These are phyloP conservation scores for Otolemur crassicaudatus DNA, from an alignment of 2,797 vertebrate species.

Conservation along the genomic window DNA sequence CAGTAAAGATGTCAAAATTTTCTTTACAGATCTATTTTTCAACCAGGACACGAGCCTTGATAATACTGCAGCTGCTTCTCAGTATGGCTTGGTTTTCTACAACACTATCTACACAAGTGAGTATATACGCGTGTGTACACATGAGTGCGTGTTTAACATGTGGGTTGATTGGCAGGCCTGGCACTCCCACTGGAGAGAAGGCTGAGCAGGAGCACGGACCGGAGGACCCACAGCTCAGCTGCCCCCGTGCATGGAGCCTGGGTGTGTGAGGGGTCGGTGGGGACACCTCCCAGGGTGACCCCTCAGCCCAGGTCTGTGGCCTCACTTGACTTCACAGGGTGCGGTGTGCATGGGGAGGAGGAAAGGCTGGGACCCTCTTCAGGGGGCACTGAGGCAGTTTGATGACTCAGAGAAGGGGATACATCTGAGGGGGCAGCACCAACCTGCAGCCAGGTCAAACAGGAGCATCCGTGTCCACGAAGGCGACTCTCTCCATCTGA, in stretches of 20 bases:
- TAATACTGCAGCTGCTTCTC: background rate
- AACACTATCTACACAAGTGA: background rate
- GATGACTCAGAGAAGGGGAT: slow-evolving; percentile 19
- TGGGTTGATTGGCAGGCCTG: background rate
- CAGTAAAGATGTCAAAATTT: background rate
- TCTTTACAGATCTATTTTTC: background rate
- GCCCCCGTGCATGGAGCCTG: too few relatives aligned
- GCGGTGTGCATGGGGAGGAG: background rate
- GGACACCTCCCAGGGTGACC: background rate
- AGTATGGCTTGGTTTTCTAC: background rate
- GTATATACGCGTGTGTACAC: background rate
- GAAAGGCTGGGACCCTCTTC: background rate
- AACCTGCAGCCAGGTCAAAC: background rate
- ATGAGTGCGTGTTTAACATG: background rate
- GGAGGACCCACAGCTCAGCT: background rate
- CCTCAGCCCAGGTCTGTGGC: background rate
- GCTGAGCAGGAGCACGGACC: background rate
- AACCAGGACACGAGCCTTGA: background rate
- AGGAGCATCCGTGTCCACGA: background rate
- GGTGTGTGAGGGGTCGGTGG: background rate
- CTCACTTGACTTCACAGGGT: background rate
- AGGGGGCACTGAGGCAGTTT: background rate
- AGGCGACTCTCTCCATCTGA: background rate
- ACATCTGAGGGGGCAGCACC: background rate
- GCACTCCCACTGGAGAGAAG: background rate